Evolutionary conservation across 2,113 vertebrate species (phyloP), one percentile per base, ranked within the genome.

Genomic region (Marmota monax): DNA sequence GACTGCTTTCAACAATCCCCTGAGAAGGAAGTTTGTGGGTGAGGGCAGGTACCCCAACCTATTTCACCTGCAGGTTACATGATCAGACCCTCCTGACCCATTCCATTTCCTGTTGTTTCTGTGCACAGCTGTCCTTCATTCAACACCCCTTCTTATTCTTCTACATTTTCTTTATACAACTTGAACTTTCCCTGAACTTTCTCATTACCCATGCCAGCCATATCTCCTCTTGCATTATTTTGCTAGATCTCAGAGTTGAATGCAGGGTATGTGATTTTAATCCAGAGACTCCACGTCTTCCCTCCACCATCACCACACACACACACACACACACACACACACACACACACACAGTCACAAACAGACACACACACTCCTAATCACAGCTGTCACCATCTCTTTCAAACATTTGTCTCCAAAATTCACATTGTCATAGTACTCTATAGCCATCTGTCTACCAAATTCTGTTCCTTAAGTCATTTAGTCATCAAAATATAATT

Each of bases 401-500:
- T 53, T 92, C 69, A 27, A 92, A 37, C 27, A 39, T 20, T 23
- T 74, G 48, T 76, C 84, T 96, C 65, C 69, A 73, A 67, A 78
- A 53, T 23, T 83, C 63, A 84, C 82, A 9, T 61, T 27, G 51
- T 87, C 42, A 27, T 6, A 63, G 42, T 58, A 74, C 42, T 70
- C 48, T 63, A 22, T 4, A 78, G 45, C 76, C 53, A 92, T 89
- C 77, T 70, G 72, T 92, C 11, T 88, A 20, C 72, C 79, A 9
- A 72, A 61, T 32, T 73, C 83, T 92, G 23, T 39, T 69, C 69
- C 3, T 1, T 70, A 39, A 58, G 23, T 93, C 32, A 51, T 63
- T 84, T 94, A 84, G 32, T 93, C 58, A 84, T 72, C 69, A 82
- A 95, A 77, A 85, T 63, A 65, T 45, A 84, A 78, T 86, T 94